Conservation (phyloP, 2,888 invertebrate genomes). For the Adelphocoris suturalis region DNA sequence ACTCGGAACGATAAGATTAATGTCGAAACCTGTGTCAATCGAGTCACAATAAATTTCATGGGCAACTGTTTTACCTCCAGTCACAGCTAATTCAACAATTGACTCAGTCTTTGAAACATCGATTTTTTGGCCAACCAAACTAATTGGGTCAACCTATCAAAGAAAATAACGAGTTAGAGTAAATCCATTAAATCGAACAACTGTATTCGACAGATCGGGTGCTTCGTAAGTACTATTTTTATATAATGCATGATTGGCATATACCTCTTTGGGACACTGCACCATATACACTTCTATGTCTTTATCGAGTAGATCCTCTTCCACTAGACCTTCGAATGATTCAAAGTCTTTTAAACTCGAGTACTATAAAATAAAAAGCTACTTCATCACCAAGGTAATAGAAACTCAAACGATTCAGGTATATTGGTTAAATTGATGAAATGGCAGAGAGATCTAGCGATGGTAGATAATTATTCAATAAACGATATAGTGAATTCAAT, state of each 20-base stretch:
- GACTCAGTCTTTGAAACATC: background rate
- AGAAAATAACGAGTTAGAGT: conserved; percentile 14
- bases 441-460: no score
- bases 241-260: background rate
- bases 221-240: no score
- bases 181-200: no score
- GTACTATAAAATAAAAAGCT: conserved; percentile 37
- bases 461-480: no score
- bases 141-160: conserved; percentile 36
- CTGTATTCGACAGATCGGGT: no score
- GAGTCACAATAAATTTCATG: conserved; percentile 35
- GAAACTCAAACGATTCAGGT: no score
- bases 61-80: background rate
- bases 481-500: no score
- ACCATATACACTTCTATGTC: conserved; percentile 47
- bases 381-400: no score
- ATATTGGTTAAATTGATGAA: no score
- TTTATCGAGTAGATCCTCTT: conserved; percentile 24
- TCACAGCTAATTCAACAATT: background rate
- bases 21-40: conserved; percentile 10
- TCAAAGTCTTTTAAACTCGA: conserved; percentile 10
- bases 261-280: conserved; percentile 51
- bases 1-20: conserved; percentile 23
- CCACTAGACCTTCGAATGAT: conserved; percentile 34
- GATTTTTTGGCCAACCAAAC: conserved; percentile 45